Percentiles rank a stretch among this genome's conserved stretches.
These are phyloP conservation scores for Danaus plexippus DNA, from an alignment of 1,140 invertebrate species.

Conservation along the genomic window DNA sequence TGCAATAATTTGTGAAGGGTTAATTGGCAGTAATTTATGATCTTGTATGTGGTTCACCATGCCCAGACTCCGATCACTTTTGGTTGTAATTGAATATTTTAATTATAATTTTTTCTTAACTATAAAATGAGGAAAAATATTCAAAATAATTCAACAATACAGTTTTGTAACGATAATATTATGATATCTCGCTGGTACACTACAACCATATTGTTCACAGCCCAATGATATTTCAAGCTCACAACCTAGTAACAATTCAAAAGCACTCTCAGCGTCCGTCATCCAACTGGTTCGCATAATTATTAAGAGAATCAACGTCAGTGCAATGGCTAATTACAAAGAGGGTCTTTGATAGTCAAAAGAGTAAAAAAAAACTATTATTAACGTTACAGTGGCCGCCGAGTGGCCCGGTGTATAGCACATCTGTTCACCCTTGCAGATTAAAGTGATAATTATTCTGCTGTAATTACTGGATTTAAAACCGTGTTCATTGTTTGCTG, in stretches of 20 bases:
- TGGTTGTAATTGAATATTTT: too few species aligned
- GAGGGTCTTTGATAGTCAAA: constrained; percentile 57
- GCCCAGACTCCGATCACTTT: too few species aligned
- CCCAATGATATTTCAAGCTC: constrained; percentile 7
- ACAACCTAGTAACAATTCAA: constrained; percentile 26
- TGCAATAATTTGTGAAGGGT: constrained; percentile 63
- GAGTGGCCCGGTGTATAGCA: constrained; percentile 61
- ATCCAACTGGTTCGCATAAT: constrained; percentile 49
- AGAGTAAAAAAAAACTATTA: constrained; percentile 61
- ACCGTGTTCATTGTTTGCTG: constrained; percentile 30
- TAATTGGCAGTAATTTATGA: constrained; percentile 57
- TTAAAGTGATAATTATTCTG: constrained; percentile 67
- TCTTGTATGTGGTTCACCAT: constrained; percentile 25
- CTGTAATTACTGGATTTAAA: constrained; percentile 66
- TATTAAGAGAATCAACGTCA: constrained; percentile 59
- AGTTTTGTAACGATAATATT: too few species aligned
- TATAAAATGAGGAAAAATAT: too few species aligned
- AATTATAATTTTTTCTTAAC: too few species aligned
- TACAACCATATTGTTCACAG: too few species aligned
- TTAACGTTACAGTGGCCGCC: constrained; percentile 65
- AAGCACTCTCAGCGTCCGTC: constrained; percentile 27
- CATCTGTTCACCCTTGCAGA: constrained; percentile 65
- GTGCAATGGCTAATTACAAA: constrained; percentile 67
- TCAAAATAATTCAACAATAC: too few species aligned
- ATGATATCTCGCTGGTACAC: too few species aligned